A percentile compares a stretch with the other conserved stretches of the same genome.
phyloP scores from a whole-genome alignment of 2,888 invertebrate species.

The Ctena decussata region DNA sequence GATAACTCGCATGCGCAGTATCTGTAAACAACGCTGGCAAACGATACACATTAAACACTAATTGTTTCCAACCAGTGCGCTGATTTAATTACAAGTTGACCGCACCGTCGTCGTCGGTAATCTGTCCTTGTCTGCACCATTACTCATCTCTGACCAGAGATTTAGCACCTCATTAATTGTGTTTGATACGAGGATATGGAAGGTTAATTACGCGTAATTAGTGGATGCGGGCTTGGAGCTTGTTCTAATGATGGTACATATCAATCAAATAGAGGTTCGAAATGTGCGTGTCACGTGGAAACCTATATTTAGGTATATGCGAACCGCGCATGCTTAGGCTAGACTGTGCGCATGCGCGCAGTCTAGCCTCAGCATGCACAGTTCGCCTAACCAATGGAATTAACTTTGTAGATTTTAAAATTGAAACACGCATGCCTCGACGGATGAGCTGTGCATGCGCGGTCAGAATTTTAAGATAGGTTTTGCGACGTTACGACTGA shows the following conservation, averaged over 20 bases:
- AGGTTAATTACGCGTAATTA: slow-evolving; percentile 25
- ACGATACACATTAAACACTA: not conserved
- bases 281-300: not conserved
- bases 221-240: not conserved
- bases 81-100: slow-evolving; percentile 14
- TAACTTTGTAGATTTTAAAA: no score
- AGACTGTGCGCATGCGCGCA: no score
- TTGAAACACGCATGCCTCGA: no score
- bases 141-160: slow-evolving; percentile 14
- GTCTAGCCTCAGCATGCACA: not conserved
- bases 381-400: no score
- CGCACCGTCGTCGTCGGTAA: not conserved
- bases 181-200: slow-evolving; percentile 6
- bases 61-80: slow-evolving; percentile 1
- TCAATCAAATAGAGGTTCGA: not conserved
- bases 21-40: not conserved
- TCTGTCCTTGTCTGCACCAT: not conserved
- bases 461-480: no score
- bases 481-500: no score
- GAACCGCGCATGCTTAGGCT: not conserved
- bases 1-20: not conserved
- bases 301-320: not conserved
- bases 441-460: no score
- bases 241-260: not conserved
- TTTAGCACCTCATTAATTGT: slow-evolving; percentile 17